Evolutionary conservation across 2,888 invertebrate genomes (phyloP), one percentile per base, ranked within the genome.

Genomic region (Macrosoma leucophasiata): DNA sequence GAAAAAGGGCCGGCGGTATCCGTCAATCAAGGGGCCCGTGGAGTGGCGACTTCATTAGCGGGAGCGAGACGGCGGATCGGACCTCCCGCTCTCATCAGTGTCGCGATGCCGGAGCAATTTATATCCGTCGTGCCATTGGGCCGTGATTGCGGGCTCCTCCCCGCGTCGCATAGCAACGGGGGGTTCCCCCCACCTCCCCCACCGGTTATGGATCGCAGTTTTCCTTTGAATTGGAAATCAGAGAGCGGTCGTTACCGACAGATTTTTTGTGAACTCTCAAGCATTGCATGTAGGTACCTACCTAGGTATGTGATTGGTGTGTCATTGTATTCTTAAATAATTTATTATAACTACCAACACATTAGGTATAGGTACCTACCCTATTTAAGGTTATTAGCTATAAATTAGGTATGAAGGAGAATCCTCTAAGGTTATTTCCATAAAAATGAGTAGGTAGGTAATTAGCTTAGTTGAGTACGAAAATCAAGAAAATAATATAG

Each of bases 111-210:
- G 66, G 76, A 82, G 75, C 85, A 84, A 85, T 85, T 85, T 85
- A 85, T 85, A 85, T 79, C 84, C 79, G 84, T 81, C 85, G 82
- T 76, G 77, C 85, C 67, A 85, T 85, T 85, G 85, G 82, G 81
- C 85, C 78, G 84, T 82, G 85, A 85, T 85, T 85, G 77, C 73
- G 65, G 82, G 71, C 81, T 69, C 86, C 84, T 86, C 87, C 84
- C 87, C 88, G 85, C 88, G 88, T 88, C 84, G 76, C 87, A 75
- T 86, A 82, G 86, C 85, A 81, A 88, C 88, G 82, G 72, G 75
- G 84, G 73, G 68, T 63, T 44, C 49, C 43, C 59, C 67, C 46
- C 48, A 52, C 49, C 60, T 63, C 52, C 66, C 62, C 55, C 69
- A 72, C 71, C 65, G 70, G 74, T 77, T 78, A 78, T 78, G 76